These are phyloP conservation scores for Limnephilus lunatus DNA, from an alignment of 2,888 invertebrate genomes.

Conservation along the genomic window DNA sequence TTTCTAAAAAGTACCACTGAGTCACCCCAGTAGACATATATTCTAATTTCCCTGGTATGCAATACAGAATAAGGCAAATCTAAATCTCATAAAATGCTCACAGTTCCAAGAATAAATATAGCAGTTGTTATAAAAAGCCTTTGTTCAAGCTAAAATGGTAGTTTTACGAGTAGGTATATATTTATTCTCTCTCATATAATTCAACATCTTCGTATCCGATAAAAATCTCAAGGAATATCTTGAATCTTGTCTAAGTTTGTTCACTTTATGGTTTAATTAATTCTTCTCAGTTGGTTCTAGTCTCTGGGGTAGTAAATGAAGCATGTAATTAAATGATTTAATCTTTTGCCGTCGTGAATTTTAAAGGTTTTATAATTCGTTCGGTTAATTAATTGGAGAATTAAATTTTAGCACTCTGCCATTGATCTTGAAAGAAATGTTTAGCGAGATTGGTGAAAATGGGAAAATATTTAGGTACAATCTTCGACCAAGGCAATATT, in stretches of 20 bases:
- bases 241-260: background rate
- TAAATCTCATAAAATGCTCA: background rate
- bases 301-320: background rate
- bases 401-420: background rate
- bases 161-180: background rate
- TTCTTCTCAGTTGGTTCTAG: background rate
- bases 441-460: background rate
- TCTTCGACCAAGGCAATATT: background rate
- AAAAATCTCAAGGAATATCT: background rate
- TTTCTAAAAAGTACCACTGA: too few species aligned
- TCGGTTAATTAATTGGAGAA: conserved; percentile 12
- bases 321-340: conserved; percentile 23
- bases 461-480: background rate
- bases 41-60: background rate
- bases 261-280: conserved; percentile 15
- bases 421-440: background rate
- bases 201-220: background rate
- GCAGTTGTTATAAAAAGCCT: background rate
- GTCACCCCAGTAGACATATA: too few species aligned
- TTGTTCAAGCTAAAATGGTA: background rate
- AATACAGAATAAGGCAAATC: background rate
- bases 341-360: conserved; percentile 10
- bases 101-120: background rate
- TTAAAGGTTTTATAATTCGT: conserved; percentile 21
- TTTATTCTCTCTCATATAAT: background rate